Base-by-base conservation (phyloP, 2,888 invertebrate genomes). In the Invenusta paracnida region DNA sequence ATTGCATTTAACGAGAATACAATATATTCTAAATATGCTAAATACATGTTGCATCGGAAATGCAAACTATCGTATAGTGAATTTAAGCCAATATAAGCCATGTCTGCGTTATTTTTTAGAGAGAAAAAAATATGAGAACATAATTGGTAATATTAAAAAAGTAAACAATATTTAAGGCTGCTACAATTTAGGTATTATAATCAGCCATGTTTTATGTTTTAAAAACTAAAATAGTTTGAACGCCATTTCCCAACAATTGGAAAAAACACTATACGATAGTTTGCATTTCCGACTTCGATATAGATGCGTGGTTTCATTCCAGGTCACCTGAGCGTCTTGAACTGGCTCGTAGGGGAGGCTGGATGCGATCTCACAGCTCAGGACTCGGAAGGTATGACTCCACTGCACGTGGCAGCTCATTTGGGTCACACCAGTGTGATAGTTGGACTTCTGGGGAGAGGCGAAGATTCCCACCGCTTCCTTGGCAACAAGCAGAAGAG, bases 401-500 rank as follows among this genome's bases (percentile, higher is more conserved):
- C 27, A 91, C 91, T 91, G 0, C 92, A 92, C 87, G 89, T 92
- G n/a, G 90, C 91, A 2, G 91, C 91, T 79, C 87, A 90, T 84
- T 93, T 93, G 92, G 93, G 93, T 84, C 91, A 93, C 87, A 90
- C 93, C 88, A 92, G 93, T 91, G 93, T 93, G 66, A 90, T 93
- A 85, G 92, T 93, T 91, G 94, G 94, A 94, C 91, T 94, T 87
- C 91, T 93, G 87, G 93, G 93, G 92, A 93, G 93, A 86, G 90
- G 91, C n/a, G n/a, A n/a, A n/a, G n/a, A n/a, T n/a, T n/a, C n/a
- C n/a, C n/a, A n/a, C n/a, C n/a, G n/a, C n/a, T n/a, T n/a, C n/a
- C n/a, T n/a, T n/a, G n/a, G n/a, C n/a, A n/a, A n/a, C n/a, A n/a
- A n/a, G n/a, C n/a, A n/a, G n/a, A n/a, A n/a, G n/a, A n/a, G n/a